Evolutionary conservation across 2,888 invertebrate genomes (phyloP).

Genomic region (Andrena minutula): DNA sequence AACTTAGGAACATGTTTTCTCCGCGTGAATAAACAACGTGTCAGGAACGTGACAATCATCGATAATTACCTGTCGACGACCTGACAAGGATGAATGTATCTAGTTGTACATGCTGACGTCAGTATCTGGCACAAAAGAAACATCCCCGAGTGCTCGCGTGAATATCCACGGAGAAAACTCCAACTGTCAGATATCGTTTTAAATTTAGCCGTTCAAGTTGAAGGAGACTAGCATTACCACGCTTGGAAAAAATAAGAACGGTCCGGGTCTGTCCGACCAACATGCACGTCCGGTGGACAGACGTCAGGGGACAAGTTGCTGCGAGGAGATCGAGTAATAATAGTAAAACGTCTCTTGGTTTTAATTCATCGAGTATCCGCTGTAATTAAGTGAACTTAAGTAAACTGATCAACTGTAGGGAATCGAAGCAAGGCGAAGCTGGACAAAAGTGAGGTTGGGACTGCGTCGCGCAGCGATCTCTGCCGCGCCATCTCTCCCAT

Average conservation of each 20-base stretch:
- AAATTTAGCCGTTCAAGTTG: neutral
- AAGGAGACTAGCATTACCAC: neutral
- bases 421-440: neutral
- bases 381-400: neutral
- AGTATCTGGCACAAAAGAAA: neutral
- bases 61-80: constrained; percentile 71
- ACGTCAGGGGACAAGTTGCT: neutral
- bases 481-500: constrained; percentile 79
- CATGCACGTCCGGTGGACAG: constrained; percentile 50
- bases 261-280: neutral
- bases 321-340: constrained; percentile 12
- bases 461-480: constrained; percentile 73
- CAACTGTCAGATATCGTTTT: neutral
- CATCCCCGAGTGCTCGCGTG: neutral
- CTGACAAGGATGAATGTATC: constrained; percentile 73
- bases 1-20: constrained; percentile 51
- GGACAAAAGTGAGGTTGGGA: constrained; percentile 12
- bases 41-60: constrained; percentile 65
- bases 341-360: neutral
- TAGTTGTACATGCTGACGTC: too few species aligned
- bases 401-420: neutral
- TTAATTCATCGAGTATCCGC: neutral
- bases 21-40: constrained; percentile 69
- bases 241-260: neutral
- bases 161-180: neutral